phyloP scores from a whole-genome alignment of 2,113 vertebrate species.

The Arenaria interpres region DNA sequence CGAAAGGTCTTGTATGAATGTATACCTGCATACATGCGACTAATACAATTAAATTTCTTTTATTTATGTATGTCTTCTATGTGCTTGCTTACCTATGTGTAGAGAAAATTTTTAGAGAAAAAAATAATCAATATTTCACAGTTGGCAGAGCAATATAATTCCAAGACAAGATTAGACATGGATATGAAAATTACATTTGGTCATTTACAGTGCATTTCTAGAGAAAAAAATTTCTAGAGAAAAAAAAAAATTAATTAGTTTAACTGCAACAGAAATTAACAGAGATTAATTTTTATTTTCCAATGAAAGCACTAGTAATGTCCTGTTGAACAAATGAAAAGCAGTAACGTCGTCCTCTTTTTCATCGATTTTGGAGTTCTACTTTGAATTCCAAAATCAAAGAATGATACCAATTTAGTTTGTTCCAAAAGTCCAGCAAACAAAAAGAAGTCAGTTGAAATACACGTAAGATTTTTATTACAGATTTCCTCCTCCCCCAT shows the following conservation, averaged over 20 bases:
- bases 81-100: not conserved
- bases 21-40: not conserved
- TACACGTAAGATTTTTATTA: not conserved
- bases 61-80: not conserved
- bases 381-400: not conserved
- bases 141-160: not conserved
- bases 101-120: not conserved
- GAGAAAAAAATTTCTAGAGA: not conserved
- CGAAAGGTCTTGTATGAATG: not conserved
- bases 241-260: not conserved
- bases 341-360: not conserved
- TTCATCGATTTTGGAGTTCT: not conserved
- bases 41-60: not conserved
- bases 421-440: not conserved
- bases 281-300: not conserved
- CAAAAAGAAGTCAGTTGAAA: not conserved
- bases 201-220: not conserved
- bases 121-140: not conserved
- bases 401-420: not conserved
- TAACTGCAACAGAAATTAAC: not conserved
- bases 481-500: rapidly evolving
- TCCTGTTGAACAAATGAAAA: not conserved
- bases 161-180: not conserved
- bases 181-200: not conserved
- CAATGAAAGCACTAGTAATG: not conserved